These are phyloP conservation scores for Taxidea taxus DNA, from an alignment of 2,113 vertebrate genomes.

Conservation along the genomic window DNA sequence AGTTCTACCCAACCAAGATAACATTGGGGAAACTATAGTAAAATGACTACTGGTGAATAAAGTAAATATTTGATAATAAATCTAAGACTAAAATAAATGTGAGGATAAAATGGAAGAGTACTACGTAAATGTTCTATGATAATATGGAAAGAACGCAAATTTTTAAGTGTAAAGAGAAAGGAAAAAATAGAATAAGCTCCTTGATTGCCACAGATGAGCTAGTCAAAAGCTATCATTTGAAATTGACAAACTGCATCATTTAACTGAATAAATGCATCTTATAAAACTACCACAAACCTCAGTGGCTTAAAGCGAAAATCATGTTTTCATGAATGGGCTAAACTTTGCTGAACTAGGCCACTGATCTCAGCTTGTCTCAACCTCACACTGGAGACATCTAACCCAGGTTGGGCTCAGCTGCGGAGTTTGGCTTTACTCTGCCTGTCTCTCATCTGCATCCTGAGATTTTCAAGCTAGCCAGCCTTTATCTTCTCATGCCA, in stretches of 20 bases:
- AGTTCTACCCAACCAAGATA: neutral
- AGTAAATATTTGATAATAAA: neutral
- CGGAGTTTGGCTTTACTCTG: neutral
- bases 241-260: neutral
- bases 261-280: neutral
- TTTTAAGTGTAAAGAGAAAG: neutral
- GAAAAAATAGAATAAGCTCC: neutral
- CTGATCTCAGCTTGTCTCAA: neutral
- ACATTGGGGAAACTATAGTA: neutral
- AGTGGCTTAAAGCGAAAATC: neutral
- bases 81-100: neutral
- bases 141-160: neutral
- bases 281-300: neutral
- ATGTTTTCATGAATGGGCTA: neutral
- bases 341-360: neutral
- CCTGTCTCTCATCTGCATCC: neutral
- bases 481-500: neutral
- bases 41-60: neutral
- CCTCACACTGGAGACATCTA: no score
- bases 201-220: neutral
- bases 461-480: neutral
- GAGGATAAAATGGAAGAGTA: neutral
- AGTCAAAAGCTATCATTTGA: neutral
- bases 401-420: neutral
- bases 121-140: neutral